phyloP scores from a whole-genome alignment of 2,888 invertebrate genomes.

The Xanthorhoe spadicearia region DNA sequence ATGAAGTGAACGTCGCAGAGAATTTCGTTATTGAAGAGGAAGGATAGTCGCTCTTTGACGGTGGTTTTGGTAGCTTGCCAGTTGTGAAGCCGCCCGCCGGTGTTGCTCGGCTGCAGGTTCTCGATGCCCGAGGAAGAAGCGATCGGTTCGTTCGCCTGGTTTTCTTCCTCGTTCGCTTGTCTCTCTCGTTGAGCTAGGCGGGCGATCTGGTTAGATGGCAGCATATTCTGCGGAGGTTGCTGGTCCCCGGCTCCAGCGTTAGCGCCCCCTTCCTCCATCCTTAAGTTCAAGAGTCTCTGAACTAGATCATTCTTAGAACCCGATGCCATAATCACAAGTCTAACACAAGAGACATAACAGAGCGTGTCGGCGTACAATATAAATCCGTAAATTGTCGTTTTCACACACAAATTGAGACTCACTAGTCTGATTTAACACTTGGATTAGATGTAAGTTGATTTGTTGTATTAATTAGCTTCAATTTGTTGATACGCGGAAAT shows the following conservation, averaged over 20 bases:
- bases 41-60: slow-evolving; percentile 90
- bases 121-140: slow-evolving; percentile 71
- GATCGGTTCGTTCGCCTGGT: slow-evolving; percentile 60
- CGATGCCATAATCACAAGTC: slow-evolving; percentile 69
- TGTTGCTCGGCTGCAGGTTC: slow-evolving; percentile 71
- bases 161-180: slow-evolving; percentile 63
- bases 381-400: slow-evolving; percentile 17
- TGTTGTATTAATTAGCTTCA: slow-evolving; percentile 49
- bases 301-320: slow-evolving; percentile 76
- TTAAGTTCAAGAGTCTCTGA: slow-evolving; percentile 68
- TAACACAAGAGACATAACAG: slow-evolving; percentile 57
- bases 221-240: slow-evolving; percentile 81
- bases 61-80: slow-evolving; percentile 91
- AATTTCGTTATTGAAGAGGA: slow-evolving; percentile 81
- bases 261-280: slow-evolving; percentile 63
- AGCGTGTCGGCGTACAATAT: slow-evolving; percentile 41
- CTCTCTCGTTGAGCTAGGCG: slow-evolving; percentile 57
- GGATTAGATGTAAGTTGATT: slow-evolving; percentile 46
- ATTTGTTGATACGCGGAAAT: slow-evolving; percentile 35
- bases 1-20: slow-evolving; percentile 90
- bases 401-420: not conserved
- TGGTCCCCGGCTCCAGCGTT: slow-evolving; percentile 57
- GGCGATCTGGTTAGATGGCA: slow-evolving; percentile 77
- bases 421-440: slow-evolving; percentile 30
- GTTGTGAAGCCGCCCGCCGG: slow-evolving; percentile 83